phyloP scores from a whole-genome alignment of 2,888 invertebrate genomes.

The Ligdia adustata region DNA sequence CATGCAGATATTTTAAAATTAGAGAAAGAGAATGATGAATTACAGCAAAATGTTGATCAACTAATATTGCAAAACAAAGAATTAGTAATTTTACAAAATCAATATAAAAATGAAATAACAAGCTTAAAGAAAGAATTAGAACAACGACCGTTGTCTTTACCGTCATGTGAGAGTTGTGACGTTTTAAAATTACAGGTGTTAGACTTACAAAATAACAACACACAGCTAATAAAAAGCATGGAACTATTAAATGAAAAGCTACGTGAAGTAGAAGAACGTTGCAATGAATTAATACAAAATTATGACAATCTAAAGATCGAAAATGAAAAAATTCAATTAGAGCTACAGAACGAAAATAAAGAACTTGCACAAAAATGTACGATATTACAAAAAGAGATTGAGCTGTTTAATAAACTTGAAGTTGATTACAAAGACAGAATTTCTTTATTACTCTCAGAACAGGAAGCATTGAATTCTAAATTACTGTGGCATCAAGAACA shows the following conservation, averaged over 20 bases:
- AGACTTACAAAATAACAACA: conserved; percentile 46
- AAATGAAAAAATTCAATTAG: conserved; percentile 49
- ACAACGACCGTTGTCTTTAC: conserved; percentile 36
- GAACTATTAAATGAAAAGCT: conserved; percentile 43
- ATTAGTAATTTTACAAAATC: conserved; percentile 47
- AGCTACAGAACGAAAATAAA: conserved; percentile 42
- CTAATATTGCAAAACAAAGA: conserved; percentile 62
- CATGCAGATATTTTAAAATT: conserved; percentile 65
- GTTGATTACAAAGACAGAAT: conserved; percentile 46
- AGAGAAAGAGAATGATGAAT: conserved; percentile 76
- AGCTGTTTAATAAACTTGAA: conserved; percentile 43
- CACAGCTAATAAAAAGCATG: conserved; percentile 44
- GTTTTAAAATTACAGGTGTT: conserved; percentile 51
- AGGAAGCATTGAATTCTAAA: conserved; percentile 47
- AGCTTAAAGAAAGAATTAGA: conserved; percentile 56
- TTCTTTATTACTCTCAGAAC: conserved; percentile 44
- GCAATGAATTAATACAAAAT: conserved; percentile 44
- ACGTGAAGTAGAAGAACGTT: conserved; percentile 42
- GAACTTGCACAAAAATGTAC: conserved; percentile 40
- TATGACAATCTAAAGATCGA: conserved; percentile 45
- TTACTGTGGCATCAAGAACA: conserved; percentile 42
- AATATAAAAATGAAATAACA: conserved; percentile 57
- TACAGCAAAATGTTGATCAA: conserved; percentile 63
- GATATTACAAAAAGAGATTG: conserved; percentile 46
- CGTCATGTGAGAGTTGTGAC: conserved; percentile 48